phyloP scores from a whole-genome alignment of 2,113 vertebrate species.

The Microcebus jonahi region DNA sequence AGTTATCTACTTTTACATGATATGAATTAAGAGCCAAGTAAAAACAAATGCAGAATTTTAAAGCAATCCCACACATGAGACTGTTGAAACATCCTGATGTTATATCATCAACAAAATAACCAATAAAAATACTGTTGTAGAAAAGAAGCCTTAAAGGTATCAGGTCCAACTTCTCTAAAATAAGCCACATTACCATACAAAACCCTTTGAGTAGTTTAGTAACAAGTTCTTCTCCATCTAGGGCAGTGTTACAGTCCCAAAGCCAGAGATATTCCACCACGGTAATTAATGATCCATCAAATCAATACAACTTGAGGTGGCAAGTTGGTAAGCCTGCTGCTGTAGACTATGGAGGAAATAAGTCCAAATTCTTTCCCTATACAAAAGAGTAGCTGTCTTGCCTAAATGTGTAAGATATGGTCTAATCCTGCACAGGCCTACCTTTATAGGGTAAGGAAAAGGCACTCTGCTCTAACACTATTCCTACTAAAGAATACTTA shows the following conservation, averaged over 20 bases:
- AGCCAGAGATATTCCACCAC: background rate
- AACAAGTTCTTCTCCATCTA: slow-evolving; percentile 1
- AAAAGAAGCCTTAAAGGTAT: background rate
- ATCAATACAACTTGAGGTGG: background rate
- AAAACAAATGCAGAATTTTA: slow-evolving; percentile 43
- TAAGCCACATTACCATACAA: background rate
- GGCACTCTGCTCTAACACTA: background rate
- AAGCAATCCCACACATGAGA: background rate
- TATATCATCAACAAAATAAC: slow-evolving; percentile 14
- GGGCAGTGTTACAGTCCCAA: background rate
- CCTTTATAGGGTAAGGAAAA: background rate
- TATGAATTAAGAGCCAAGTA: background rate
- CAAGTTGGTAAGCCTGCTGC: background rate
- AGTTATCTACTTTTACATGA: background rate
- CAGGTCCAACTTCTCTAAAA: background rate
- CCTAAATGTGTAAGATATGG: background rate
- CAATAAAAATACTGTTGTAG: background rate
- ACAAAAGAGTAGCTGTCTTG: background rate
- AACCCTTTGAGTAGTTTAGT: background rate
- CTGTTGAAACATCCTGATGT: background rate
- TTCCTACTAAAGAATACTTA: background rate
- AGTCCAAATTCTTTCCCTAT: background rate
- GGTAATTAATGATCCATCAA: background rate
- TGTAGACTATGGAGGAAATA: background rate
- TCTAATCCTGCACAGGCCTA: background rate